These are phyloP conservation scores for Marronus borbonicus DNA, from an alignment of 2,888 invertebrate genomes.

Conservation along the genomic window DNA sequence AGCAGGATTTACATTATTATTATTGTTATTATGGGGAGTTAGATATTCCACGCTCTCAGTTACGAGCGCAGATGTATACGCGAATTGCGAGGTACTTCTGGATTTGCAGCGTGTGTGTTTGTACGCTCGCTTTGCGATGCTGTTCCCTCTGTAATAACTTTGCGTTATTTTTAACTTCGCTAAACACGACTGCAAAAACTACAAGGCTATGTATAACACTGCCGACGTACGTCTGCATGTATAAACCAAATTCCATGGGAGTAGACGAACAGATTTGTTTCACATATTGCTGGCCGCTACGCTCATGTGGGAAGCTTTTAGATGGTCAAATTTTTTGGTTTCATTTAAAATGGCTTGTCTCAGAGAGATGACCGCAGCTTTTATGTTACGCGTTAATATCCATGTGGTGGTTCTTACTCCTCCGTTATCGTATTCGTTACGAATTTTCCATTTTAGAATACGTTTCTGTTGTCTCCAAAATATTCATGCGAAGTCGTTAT, in stretches of 20 bases:
- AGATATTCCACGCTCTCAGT: neutral
- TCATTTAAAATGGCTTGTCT: too few species aligned
- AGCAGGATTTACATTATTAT: conserved; percentile 10
- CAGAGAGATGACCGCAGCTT: too few species aligned
- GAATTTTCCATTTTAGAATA: too few species aligned
- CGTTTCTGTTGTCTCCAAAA: too few species aligned
- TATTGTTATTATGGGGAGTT: conserved; percentile 9
- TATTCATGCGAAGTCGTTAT: too few species aligned
- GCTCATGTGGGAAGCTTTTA: too few species aligned
- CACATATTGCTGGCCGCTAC: too few species aligned
- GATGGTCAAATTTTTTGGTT: too few species aligned
- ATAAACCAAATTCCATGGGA: neutral
- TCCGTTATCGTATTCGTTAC: too few species aligned
- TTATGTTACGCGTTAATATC: too few species aligned
- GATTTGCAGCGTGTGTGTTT: neutral
- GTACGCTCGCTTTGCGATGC: neutral
- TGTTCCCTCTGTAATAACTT: conserved; percentile 8
- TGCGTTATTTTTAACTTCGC: neutral
- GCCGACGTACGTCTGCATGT: neutral
- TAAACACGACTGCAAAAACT: neutral
- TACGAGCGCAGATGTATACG: neutral
- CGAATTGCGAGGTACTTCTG: neutral
- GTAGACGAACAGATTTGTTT: too few species aligned
- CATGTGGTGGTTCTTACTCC: too few species aligned
- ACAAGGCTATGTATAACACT: neutral